Evolutionary conservation across 2,888 invertebrate species (phyloP), one percentile per base, ranked within the genome.

Genomic region (Agrilus biguttatus): DNA sequence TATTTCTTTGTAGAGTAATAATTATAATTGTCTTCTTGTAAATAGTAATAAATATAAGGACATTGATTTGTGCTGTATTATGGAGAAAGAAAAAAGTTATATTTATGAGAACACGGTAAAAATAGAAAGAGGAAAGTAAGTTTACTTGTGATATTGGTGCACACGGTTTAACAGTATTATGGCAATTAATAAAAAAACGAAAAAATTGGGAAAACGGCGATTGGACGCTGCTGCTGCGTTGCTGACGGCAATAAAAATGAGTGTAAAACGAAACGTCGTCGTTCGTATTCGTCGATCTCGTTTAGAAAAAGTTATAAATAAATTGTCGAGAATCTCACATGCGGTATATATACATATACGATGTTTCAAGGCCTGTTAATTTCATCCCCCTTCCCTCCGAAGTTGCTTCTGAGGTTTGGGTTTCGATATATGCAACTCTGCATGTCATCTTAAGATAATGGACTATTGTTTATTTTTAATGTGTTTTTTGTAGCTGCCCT

Each of bases 91-190:
- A n/a, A n/a, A n/a, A 28, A 28, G 28, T 28, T 10, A 28, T 28
- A 28, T 28, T 28, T 28, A 28, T 28, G 28, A 28, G 28, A 28
- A 28, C 28, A 10, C 10, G 28, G 28, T 28, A 28, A 28, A 28
- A 28, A 28, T 28, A 28, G 8, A 23, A 23, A 28, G 28, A 28
- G 3, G 10, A 28, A 42, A 42, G 39, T 42, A 42, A 45, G 47
- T 42, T 45, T 51, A 49, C 47, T 52, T 52, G 52, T 52, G 52
- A 52, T 52, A 52, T 49, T 47, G 50, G 46, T 51, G 52, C 50
- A 52, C 52, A 52, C 47, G 50, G 52, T 52, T 52, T 51, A 52
- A 50, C 52, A 52, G 52, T 52, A 52, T 52, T 52, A 49, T 36
- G 36, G 8, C 13, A 33, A 40, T 33, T n/a, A 33, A n/a, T n/a